These are phyloP conservation scores for Hyles lineata DNA, from an alignment of 2,888 invertebrate genomes.

Conservation along the genomic window DNA sequence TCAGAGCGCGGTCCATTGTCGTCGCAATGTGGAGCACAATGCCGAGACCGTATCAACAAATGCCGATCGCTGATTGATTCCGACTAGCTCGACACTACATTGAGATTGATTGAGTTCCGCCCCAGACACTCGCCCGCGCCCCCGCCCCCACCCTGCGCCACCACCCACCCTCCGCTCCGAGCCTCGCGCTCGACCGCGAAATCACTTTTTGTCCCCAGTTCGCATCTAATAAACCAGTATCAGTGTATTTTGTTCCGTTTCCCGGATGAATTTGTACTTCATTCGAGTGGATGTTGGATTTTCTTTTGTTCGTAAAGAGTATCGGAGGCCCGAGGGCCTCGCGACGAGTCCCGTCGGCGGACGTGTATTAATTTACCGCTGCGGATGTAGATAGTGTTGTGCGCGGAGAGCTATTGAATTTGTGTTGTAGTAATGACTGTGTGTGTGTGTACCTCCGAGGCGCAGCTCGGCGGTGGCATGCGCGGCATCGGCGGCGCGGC, in stretches of 20 bases:
- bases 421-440: too few species aligned
- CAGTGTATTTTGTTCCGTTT: constrained; percentile 20
- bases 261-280: constrained; percentile 9
- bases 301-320: constrained; percentile 13
- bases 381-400: too few species aligned
- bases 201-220: constrained; percentile 38
- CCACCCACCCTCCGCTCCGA: neutral
- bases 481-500: constrained; percentile 87
- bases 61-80: constrained; percentile 55
- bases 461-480: constrained; percentile 91
- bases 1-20: constrained; percentile 31
- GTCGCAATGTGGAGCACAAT: constrained; percentile 33
- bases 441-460: constrained; percentile 86
- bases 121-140: constrained; percentile 13
- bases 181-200: constrained; percentile 31
- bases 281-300: constrained; percentile 19
- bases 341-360: too few species aligned
- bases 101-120: constrained; percentile 51
- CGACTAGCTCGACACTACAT: constrained; percentile 48
- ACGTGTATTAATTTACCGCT: too few species aligned
- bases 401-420: too few species aligned
- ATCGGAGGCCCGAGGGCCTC: neutral
- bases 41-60: constrained; percentile 35
- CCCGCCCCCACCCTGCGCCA: neutral
- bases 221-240: constrained; percentile 32